Evolutionary conservation across 2,113 vertebrate species (phyloP).

Genomic region (Leucopternis melanops): DNA sequence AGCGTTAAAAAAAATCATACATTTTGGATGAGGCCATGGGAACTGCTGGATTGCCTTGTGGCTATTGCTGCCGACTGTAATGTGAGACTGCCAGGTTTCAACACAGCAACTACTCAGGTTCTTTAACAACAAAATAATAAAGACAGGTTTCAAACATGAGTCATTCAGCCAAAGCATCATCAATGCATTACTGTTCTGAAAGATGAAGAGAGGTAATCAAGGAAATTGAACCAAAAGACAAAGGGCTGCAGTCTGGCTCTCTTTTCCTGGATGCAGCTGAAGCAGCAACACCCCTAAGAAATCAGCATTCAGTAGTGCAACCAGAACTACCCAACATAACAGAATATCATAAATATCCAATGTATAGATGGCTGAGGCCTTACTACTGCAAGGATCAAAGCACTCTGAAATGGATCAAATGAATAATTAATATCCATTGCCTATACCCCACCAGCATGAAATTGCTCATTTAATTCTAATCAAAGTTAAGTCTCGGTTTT

Average conservation of each 20-base stretch:
- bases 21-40: neutral
- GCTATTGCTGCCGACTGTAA: neutral
- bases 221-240: neutral
- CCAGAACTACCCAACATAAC: neutral
- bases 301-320: neutral
- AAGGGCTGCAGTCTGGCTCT: neutral
- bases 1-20: neutral
- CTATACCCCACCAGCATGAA: neutral
- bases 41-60: neutral
- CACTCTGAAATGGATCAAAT: neutral
- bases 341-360: neutral
- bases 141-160: neutral
- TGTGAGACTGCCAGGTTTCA: neutral
- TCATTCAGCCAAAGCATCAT: neutral
- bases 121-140: neutral
- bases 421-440: neutral
- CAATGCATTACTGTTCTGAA: neutral
- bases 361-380: neutral
- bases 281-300: neutral
- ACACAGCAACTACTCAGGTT: neutral
- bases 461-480: neutral
- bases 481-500: neutral
- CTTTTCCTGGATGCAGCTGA: neutral
- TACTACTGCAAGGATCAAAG: constrained; percentile 2
- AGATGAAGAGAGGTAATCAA: neutral